phyloP scores from a whole-genome alignment of 2,888 invertebrate genomes.

The Callyntrura guangdongensis region DNA sequence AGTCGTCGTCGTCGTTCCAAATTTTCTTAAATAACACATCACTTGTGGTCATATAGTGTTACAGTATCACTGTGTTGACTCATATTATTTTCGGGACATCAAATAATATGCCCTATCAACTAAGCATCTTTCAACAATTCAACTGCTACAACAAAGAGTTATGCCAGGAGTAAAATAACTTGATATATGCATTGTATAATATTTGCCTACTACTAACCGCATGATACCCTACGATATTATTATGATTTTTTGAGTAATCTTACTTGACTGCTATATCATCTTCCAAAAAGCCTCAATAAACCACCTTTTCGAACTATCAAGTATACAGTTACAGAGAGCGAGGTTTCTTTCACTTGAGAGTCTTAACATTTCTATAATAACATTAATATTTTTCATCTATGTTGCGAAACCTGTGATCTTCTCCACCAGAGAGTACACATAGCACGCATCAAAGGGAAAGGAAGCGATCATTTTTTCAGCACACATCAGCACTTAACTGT shows the following conservation, averaged over 20 bases:
- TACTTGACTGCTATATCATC: conserved; percentile 35
- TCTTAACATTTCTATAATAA: conserved; percentile 9
- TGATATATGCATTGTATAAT: too few relatives aligned
- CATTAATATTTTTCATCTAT: conserved; percentile 24
- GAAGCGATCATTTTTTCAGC: too few relatives aligned
- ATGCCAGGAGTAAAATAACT: not conserved
- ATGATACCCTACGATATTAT: not conserved
- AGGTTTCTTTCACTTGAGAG: not conserved
- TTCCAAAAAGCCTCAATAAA: conserved; percentile 15
- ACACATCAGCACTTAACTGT: not conserved
- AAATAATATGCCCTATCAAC: not conserved
- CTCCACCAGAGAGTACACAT: not conserved
- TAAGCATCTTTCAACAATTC: not conserved
- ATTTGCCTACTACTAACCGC: not conserved
- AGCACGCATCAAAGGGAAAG: conserved; percentile 5
- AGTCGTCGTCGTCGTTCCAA: too few relatives aligned
- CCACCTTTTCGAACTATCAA: not conserved
- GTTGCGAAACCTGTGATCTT: conserved; percentile 68
- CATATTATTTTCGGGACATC: conserved; percentile 22
- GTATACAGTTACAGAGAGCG: conserved; percentile 21
- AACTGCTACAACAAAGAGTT: not conserved
- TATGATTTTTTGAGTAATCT: not conserved
- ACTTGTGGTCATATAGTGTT: not conserved
- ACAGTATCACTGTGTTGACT: too few relatives aligned
- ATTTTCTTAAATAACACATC: conserved; percentile 64